A percentile compares a stretch with the other conserved stretches of the same genome.
These are phyloP conservation scores for Clytia hemisphaerica DNA, from an alignment of 30 jellyfish, hydroid and myxozoan species.

Conservation along the genomic window DNA sequence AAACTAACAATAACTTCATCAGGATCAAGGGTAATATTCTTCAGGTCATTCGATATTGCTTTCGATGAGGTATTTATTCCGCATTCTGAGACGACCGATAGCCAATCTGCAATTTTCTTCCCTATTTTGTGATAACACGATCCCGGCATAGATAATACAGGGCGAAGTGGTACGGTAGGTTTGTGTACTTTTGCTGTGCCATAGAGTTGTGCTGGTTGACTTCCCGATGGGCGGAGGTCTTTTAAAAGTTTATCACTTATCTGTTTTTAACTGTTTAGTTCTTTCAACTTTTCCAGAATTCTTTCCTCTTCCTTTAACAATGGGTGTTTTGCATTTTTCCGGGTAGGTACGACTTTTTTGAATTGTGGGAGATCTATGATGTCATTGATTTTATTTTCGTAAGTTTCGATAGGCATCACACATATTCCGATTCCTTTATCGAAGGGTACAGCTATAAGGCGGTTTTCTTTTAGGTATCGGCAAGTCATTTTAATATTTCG, in stretches of 20 bases:
- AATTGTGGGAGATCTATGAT: conserved; percentile 25
- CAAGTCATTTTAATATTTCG: conserved; percentile 2
- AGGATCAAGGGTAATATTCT: no score
- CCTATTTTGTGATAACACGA: no score
- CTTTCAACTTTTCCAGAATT: conserved; percentile 7
- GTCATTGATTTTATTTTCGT: conserved; percentile 17
- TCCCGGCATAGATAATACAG: no score
- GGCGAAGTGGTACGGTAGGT: no score
- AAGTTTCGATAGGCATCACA: conserved; percentile 21
- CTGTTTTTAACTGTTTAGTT: conserved; percentile 2
- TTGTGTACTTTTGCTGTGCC: no score
- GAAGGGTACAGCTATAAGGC: conserved; percentile 21
- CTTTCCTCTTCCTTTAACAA: conserved; percentile 30
- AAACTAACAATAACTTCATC: no score
- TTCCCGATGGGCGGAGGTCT: conserved; percentile 8
- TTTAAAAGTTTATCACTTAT: conserved; percentile 5
- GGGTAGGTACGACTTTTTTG: conserved; percentile 22
- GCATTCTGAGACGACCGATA: no score
- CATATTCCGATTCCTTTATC: conserved; percentile 30
- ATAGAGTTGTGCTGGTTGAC: conserved; percentile 31
- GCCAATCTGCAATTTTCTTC: no score
- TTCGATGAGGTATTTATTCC: no score
- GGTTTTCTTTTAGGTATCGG: conserved; percentile 18
- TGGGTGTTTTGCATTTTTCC: conserved; percentile 24
- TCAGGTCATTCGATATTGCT: no score